A percentile compares a stretch with the other conserved stretches of the same genome.
Conservation (phyloP, 2,113 vertebrate species). For the Tringa solitaria region DNA sequence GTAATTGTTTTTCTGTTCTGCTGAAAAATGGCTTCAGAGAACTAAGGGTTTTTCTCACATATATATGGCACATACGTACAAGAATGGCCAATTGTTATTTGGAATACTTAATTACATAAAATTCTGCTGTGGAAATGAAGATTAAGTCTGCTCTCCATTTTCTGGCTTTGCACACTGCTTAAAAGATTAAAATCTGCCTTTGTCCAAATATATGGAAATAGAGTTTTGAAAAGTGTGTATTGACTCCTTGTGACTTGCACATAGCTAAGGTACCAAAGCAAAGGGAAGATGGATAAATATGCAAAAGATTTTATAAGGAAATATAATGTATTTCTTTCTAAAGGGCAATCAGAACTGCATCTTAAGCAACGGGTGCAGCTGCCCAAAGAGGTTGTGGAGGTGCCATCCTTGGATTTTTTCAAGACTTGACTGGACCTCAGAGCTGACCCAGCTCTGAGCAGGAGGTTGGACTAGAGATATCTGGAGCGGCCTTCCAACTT, state of each 20-base stretch:
- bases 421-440: neutral
- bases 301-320: neutral
- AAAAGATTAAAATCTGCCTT: neutral
- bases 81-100: neutral
- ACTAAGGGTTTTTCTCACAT: neutral
- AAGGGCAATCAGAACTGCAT: neutral
- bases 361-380: neutral
- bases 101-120: neutral
- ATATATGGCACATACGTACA: neutral
- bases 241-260: neutral
- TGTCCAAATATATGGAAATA: neutral
- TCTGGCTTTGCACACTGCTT: neutral
- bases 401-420: neutral
- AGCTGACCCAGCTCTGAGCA: neutral
- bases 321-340: neutral
- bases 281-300: neutral
- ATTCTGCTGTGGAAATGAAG: neutral
- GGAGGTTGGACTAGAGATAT: neutral
- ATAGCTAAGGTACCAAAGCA: neutral
- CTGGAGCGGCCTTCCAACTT: neutral
- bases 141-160: neutral
- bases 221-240: neutral
- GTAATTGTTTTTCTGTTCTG: conserved; percentile 54
- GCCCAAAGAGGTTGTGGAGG: neutral
- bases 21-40: conserved; percentile 37